Evolutionary conservation across 2,113 vertebrate species (phyloP), one percentile per base, ranked within the genome.

Genomic region (Chloropsis hardwickii): DNA sequence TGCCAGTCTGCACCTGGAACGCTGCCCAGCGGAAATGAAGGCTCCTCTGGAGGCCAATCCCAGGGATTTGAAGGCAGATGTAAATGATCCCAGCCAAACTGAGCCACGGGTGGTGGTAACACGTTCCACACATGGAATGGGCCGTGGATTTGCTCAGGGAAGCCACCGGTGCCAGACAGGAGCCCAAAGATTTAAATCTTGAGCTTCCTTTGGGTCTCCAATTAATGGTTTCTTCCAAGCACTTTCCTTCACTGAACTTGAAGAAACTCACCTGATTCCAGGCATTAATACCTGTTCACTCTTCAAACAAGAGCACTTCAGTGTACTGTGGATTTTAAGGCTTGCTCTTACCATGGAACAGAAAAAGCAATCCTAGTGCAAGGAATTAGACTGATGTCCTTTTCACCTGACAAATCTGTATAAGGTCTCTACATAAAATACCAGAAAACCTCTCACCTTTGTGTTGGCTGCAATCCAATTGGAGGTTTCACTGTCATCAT

Each of bases 391-490:
- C 2, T 20, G 25, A 66, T 69, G 53, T 37, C 47, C 71, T 76
- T 86, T 82, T 28, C 50, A 82, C 58, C 27, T 54, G 62, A 4
- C n/a, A 71, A 54, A 29, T n/a, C 61, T 67, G 16, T 47, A 42
- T 17, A 56, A 69, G 69, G 37, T 83, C 29, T 69, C 48, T 37
- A 6, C 6, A 48, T 24, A 66, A 47, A 82, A 69, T 1, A 39
- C 0, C 1, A 77, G 65, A 83, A 56, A 71, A 62, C 42, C 25
- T 81, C 96, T 92, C 97, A 99, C 99, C 99, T 99, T 99, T 94
- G 99, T 99, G 97, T 99, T 99, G 81, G 99, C 99, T 95, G 99
- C 99, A 98, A 99, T 99, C 99, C 99, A 99, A 94, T 99, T 99
- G 45, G 99, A 99, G 47, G 99, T 99, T 97, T 99, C 99, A 96